phyloP scores from a whole-genome alignment of 2,797 vertebrate genomes.

The Rousettus madagascariensis region DNA sequence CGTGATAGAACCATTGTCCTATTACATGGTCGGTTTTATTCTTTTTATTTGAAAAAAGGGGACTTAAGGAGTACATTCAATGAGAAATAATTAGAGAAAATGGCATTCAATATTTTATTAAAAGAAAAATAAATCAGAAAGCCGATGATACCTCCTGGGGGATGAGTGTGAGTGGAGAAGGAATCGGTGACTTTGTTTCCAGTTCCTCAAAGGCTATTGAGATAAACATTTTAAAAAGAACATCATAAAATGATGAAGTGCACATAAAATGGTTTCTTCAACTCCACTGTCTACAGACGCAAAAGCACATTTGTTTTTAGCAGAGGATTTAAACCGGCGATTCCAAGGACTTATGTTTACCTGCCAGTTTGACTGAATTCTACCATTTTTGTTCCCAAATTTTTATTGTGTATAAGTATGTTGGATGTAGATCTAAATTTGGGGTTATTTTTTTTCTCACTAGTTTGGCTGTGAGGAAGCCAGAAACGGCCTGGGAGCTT shows the following conservation, averaged over 20 bases:
- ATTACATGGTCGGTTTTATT: constrained; percentile 79
- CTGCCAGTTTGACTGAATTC: background rate
- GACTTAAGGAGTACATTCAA: constrained; percentile 80
- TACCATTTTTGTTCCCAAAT: background rate
- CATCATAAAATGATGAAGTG: background rate
- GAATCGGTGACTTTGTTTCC: constrained; percentile 15
- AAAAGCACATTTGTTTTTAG: background rate
- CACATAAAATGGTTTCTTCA: constrained; percentile 7
- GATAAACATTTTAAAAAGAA: constrained; percentile 44
- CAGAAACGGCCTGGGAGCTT: background rate
- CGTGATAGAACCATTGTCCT: constrained; percentile 83
- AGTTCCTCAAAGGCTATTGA: background rate
- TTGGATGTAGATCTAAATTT: background rate
- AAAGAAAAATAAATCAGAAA: constrained; percentile 70
- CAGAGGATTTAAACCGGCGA: background rate
- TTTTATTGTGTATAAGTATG: background rate
- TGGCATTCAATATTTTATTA: constrained; percentile 74
- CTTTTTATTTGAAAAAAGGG: constrained; percentile 83
- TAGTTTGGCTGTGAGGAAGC: background rate
- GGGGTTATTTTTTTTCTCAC: background rate
- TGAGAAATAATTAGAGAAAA: constrained; percentile 76
- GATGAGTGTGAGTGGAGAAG: background rate
- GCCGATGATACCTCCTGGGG: constrained; percentile 22
- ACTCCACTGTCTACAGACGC: background rate
- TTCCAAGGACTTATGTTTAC: background rate